phyloP scores from a whole-genome alignment of 2,113 vertebrate genomes.

The Melospiza georgiana region DNA sequence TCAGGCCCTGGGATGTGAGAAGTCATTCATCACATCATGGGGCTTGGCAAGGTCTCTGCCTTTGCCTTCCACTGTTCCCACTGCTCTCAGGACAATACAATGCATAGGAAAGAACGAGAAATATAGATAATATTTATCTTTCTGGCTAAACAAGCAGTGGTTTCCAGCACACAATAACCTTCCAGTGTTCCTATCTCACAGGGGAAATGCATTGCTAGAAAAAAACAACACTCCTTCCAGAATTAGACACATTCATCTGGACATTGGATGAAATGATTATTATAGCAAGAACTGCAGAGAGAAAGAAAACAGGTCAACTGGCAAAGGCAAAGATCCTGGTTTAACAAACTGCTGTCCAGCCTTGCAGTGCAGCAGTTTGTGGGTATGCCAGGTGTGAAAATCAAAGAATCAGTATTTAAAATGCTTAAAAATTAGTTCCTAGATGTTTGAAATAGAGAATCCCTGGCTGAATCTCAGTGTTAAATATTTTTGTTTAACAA shows the following conservation, averaged over 20 bases:
- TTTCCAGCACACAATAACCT: constrained; percentile 9
- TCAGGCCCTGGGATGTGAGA: constrained; percentile 51
- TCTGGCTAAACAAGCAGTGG: constrained; percentile 16
- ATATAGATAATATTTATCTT: constrained; percentile 62
- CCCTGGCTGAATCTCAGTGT: neutral
- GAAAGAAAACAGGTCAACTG: neutral
- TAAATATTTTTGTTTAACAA: neutral
- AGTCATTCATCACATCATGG: constrained; percentile 8
- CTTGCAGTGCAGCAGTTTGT: neutral
- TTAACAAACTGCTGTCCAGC: neutral
- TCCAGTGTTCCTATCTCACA: neutral
- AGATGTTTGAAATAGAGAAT: neutral
- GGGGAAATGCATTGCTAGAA: neutral
- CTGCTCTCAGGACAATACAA: constrained; percentile 41
- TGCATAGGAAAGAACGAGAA: constrained; percentile 60
- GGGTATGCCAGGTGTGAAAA: neutral
- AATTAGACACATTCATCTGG: constrained; percentile 28
- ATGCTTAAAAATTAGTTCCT: neutral
- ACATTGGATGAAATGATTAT: neutral
- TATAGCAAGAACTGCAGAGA: neutral
- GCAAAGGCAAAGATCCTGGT: neutral
- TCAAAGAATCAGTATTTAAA: neutral
- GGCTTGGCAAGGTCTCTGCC: constrained; percentile 29
- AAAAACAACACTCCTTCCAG: constrained; percentile 35
- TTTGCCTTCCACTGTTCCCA: constrained; percentile 47